phyloP scores from a whole-genome alignment of 2,888 invertebrate genomes.

The Endomychus coccineus region DNA sequence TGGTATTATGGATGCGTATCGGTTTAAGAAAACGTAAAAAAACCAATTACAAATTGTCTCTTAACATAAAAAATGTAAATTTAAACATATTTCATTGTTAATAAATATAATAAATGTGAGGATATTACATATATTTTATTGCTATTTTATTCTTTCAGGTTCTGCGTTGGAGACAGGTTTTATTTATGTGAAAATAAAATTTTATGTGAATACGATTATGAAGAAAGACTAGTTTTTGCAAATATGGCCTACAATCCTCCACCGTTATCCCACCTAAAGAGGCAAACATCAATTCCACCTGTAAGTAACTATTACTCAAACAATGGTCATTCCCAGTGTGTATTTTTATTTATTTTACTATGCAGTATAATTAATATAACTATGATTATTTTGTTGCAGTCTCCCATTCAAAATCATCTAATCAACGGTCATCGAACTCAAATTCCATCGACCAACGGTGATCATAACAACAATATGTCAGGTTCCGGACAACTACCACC shows the following conservation, averaged over 20 bases:
- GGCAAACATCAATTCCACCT: slow-evolving; percentile 60
- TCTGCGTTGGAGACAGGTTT: slow-evolving; percentile 95
- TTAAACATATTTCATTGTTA: too few relatives aligned
- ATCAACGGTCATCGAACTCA: slow-evolving; percentile 48
- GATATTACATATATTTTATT: too few relatives aligned
- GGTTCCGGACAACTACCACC: slow-evolving; percentile 39
- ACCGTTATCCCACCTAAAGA: slow-evolving; percentile 70
- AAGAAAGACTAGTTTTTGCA: slow-evolving; percentile 90
- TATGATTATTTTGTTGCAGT: slow-evolving; percentile 29
- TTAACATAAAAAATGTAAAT: too few relatives aligned
- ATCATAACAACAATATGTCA: slow-evolving; percentile 63
- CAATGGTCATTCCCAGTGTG: background rate
- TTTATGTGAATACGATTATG: slow-evolving; percentile 95
- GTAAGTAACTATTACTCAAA: slow-evolving; percentile 39
- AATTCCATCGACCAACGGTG: slow-evolving; percentile 48
- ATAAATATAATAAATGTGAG: too few relatives aligned
- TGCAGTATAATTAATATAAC: background rate
- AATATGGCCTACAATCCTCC: slow-evolving; percentile 90
- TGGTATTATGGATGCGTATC: too few relatives aligned
- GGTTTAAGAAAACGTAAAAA: too few relatives aligned
- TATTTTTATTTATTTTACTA: background rate
- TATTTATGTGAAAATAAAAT: slow-evolving; percentile 97
- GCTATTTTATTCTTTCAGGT: slow-evolving; percentile 61
- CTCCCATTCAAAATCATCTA: slow-evolving; percentile 41
- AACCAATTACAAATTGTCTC: too few relatives aligned